These are phyloP conservation scores for Aramus guarauna DNA, from an alignment of 2,113 vertebrate species.

Conservation along the genomic window DNA sequence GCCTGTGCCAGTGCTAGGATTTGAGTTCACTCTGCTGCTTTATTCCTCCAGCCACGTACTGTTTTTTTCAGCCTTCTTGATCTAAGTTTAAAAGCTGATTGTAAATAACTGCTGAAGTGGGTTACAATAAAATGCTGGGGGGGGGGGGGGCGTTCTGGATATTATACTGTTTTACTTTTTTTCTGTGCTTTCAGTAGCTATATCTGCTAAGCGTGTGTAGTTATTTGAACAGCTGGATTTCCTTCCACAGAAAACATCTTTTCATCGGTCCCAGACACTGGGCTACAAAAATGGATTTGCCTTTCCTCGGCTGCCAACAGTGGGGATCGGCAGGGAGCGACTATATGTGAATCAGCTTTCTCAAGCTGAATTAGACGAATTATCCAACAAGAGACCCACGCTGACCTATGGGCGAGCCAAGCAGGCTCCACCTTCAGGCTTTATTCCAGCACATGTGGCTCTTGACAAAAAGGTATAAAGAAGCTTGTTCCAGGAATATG, in stretches of 20 bases:
- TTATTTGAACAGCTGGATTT: slow-evolving; percentile 31
- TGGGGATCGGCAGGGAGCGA: slow-evolving; percentile 78
- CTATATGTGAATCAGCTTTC: slow-evolving; percentile 79
- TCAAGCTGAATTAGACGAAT: slow-evolving; percentile 74
- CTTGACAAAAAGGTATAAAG: slow-evolving; percentile 93
- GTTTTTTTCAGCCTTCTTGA: not conserved
- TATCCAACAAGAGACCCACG: slow-evolving; percentile 61
- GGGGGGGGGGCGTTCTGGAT: not conserved
- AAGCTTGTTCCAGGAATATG: slow-evolving; percentile 15
- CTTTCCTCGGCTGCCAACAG: slow-evolving; percentile 71
- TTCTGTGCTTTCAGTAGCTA: not conserved
- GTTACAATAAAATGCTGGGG: not conserved
- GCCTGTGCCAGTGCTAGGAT: not conserved
- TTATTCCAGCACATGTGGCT: slow-evolving; percentile 85
- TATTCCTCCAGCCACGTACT: not conserved
- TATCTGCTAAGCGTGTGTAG: not conserved
- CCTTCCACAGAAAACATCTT: slow-evolving; percentile 83
- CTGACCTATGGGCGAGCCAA: slow-evolving; percentile 70
- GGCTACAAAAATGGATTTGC: slow-evolving; percentile 84
- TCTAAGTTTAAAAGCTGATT: not conserved
- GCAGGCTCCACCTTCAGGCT: slow-evolving; percentile 51
- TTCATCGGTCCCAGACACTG: slow-evolving; percentile 86
- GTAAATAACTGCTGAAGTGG: not conserved
- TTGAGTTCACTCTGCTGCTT: not conserved
- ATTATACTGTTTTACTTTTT: not conserved